Base-by-base conservation (phyloP, 2,113 vertebrate species). In the Mionectes macconnelli region DNA sequence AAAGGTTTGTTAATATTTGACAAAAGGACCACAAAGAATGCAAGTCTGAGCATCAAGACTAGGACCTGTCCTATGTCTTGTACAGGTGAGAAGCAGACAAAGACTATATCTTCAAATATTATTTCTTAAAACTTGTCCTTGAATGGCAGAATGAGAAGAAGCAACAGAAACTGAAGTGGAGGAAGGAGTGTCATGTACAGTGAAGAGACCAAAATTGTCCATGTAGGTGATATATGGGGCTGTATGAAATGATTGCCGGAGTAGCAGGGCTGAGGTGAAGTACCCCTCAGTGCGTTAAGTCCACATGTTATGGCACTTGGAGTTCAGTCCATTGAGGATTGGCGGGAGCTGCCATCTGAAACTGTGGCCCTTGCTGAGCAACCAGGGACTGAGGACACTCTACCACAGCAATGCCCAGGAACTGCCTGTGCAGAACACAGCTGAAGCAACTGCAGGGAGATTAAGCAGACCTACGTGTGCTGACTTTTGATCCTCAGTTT, bases 251-350 rank as follows among this genome's bases (percentile, higher is more conserved):
- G 24, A 23, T 45, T 5, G 3, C 45, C 35, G 30, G 59, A 74
- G 40, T 2, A 57, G 39, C 42, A 82, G 18, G 22, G 21, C 14
- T 22, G 22, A 57, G 9, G 8, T 1, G 7, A 79, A 44, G 18
- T 20, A 72, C 12, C 2, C 5, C 33, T 19, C 17, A 14, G 8
- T 30, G 33, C 0, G 1, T 42, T 12, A 18, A 35, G 6, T 30
- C 35, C 12, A 7, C 4, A 5, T 52, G 18, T 19, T 53, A 13
- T 9, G 15, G 6, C 31, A 14, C 1, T 4, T 0, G 2, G 22
- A 10, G 16, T 24, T 50, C 0, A 1, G 22, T 27, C 27, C 21
- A 27, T 45, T 0, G 0, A 4, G 2, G 0, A 30, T 40, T 2
- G 2, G 22, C 37, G 21, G 27, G 4, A 19, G 62, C 39, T 37